Evolutionary conservation across 1,140 invertebrate species (phyloP).

Genomic region (Frieseomelitta varia): DNA sequence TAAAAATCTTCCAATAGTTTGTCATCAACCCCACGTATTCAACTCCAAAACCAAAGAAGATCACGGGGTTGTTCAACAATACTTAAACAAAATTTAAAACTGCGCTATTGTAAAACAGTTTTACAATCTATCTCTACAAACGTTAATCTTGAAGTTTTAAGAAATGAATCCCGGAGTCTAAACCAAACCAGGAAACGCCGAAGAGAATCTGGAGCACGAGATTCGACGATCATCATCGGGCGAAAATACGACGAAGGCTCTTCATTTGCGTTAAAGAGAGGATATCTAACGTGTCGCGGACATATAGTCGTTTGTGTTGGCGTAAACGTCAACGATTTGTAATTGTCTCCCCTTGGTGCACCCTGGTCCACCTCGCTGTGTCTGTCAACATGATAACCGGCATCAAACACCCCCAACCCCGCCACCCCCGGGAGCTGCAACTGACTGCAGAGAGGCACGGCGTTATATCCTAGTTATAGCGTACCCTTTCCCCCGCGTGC

Average conservation of each 20-base stretch:
- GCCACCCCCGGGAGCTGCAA: constrained; percentile 73
- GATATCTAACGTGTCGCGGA: constrained; percentile 74
- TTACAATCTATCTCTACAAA: too few relatives aligned
- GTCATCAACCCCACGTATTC: too few relatives aligned
- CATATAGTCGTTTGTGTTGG: constrained; percentile 73
- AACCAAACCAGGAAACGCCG: not conserved
- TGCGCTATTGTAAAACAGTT: too few relatives aligned
- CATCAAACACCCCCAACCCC: constrained; percentile 78
- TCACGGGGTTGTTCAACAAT: too few relatives aligned
- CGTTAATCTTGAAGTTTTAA: not conserved
- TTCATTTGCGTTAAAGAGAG: constrained; percentile 52
- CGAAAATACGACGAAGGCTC: constrained; percentile 43
- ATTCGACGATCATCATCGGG: not conserved
- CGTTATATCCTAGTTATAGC: constrained; percentile 77
- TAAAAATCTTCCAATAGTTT: too few relatives aligned
- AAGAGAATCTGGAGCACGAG: not conserved
- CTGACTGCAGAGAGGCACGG: constrained; percentile 76
- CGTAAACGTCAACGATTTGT: constrained; percentile 81
- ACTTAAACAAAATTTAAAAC: too few relatives aligned
- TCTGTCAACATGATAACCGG: constrained; percentile 81
- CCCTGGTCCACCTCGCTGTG: constrained; percentile 74
- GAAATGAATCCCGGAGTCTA: accelerated
- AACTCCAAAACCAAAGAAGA: too few relatives aligned
- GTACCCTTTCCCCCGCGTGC: constrained; percentile 63
- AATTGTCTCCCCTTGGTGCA: constrained; percentile 77